Base-by-base conservation (phyloP, 2,797 vertebrate species). In the Scomberomorus guttatus region DNA sequence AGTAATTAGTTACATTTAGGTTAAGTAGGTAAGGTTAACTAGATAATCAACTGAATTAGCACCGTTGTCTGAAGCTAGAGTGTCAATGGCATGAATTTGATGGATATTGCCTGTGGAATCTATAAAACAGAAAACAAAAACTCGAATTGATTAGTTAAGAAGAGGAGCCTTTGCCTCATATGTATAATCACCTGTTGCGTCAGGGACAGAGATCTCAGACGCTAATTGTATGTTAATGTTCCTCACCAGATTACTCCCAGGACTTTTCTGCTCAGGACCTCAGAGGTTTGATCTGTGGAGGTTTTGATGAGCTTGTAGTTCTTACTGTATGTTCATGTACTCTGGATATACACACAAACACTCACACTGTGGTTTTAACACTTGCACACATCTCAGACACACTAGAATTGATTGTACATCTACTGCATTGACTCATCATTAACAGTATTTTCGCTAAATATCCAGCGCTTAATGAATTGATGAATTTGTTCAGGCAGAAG, bases 231-330 rank as follows among this genome's bases (percentile, higher is more conserved):
- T 67, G 59, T 69, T 65, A 7, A 42, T 44, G 48, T 37, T 75
- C 22, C 52, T 62, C 44, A 1, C 20, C 15, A 12, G 51, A 54
- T 13, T 20, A 15, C 10, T 61, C 42, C 48, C 25, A 34, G 59
- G 24, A 59, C 20, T 9, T 24, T 63, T 27, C 63, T 44, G 29
- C 29, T 51, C 29, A 15, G 55, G 42, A 48, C 42, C 39, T 32
- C n/a, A 7, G n/a, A 10, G 54, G 29, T 72, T 70, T 63, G 62
- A 69, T 42, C 11, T 61, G 68, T 29, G 77, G 32, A 6, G 48
- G 24, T 48, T 85, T 74, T 72, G 59, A 59, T 18, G 75, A 81
- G 39, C 9, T 10, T 22, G 32, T 51, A 27, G 14, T 34, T 61
- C 39, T 67, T 57, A 22, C 56, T 18, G 57, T 56, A n/a, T 42